These are phyloP conservation scores for Halichondria panicea DNA, from an alignment of 37 sponge, comb jelly and placozoan genomes.

Conservation along the genomic window DNA sequence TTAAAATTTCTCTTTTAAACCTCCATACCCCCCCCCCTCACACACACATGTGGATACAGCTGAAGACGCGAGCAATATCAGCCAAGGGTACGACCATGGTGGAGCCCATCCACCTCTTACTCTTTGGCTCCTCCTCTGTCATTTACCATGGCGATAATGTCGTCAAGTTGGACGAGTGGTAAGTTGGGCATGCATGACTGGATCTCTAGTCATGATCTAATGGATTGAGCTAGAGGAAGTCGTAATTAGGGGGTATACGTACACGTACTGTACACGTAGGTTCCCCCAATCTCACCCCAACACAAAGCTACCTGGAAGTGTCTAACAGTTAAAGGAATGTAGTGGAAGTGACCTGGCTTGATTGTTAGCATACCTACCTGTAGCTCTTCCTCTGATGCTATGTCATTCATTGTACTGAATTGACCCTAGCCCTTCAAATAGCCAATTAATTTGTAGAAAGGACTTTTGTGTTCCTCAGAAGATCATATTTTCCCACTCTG, in stretches of 20 bases:
- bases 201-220: background rate
- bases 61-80: conserved; percentile 67
- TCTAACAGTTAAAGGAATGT: too few species aligned
- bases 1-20: background rate
- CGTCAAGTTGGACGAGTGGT: conserved; percentile 58
- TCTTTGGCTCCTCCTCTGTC: conserved; percentile 75
- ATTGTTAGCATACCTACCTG: background rate
- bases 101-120: conserved; percentile 70
- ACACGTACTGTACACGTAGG: background rate
- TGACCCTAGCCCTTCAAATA: background rate
- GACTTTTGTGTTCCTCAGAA: background rate
- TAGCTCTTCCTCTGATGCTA: background rate
- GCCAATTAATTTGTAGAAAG: background rate
- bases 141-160: conserved; percentile 24
- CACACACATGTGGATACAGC: conserved; percentile 1
- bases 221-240: too few species aligned
- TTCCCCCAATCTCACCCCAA: background rate
- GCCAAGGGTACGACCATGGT: conserved; percentile 82
- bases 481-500: background rate
- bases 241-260: background rate
- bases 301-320: too few species aligned
- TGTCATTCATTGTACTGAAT: background rate
- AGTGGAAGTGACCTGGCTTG: conserved; percentile 42
- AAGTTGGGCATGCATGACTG: background rate
- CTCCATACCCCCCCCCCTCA: background rate